Evolutionary conservation across 2,888 invertebrate species (phyloP).

Genomic region (Panzeria rudis): DNA sequence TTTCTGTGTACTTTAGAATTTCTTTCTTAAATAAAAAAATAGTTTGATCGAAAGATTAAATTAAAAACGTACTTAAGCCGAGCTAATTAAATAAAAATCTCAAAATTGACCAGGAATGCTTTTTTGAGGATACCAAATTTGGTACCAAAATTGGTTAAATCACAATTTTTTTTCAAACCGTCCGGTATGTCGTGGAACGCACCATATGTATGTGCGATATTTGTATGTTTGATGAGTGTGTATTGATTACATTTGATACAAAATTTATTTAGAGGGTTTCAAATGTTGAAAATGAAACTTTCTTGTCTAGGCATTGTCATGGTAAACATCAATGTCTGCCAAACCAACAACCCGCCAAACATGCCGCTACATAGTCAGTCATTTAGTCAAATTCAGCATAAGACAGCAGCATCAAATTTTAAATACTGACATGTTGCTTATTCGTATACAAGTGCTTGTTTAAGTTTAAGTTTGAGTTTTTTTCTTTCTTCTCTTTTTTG

Average conservation of each 20-base stretch:
- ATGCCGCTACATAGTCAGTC: constrained; percentile 9
- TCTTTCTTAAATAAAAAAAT: no score
- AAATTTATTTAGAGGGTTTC: constrained; percentile 58
- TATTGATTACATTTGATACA: constrained; percentile 63
- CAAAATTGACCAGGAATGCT: no score
- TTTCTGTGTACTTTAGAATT: no score
- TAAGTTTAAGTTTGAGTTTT: neutral
- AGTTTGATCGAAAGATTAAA: no score
- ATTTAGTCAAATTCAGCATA: constrained; percentile 42
- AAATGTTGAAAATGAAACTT: constrained; percentile 46
- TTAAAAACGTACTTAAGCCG: no score
- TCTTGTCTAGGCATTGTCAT: constrained; percentile 60
- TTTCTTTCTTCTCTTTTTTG: constrained; percentile 18
- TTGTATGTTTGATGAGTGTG: constrained; percentile 4
- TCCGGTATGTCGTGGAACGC: no score
- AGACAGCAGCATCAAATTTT: constrained; percentile 38
- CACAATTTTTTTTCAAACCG: no score
- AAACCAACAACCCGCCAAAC: constrained; percentile 1
- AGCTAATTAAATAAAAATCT: no score
- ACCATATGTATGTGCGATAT: neutral
- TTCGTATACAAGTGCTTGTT: constrained; percentile 13
- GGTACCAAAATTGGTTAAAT: no score
- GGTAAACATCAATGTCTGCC: constrained; percentile 53
- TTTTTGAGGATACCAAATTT: no score
- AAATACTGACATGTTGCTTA: constrained; percentile 55